phyloP scores from a whole-genome alignment of 53 echinoderm and acorn worm species.

The Astropecten irregularis region DNA sequence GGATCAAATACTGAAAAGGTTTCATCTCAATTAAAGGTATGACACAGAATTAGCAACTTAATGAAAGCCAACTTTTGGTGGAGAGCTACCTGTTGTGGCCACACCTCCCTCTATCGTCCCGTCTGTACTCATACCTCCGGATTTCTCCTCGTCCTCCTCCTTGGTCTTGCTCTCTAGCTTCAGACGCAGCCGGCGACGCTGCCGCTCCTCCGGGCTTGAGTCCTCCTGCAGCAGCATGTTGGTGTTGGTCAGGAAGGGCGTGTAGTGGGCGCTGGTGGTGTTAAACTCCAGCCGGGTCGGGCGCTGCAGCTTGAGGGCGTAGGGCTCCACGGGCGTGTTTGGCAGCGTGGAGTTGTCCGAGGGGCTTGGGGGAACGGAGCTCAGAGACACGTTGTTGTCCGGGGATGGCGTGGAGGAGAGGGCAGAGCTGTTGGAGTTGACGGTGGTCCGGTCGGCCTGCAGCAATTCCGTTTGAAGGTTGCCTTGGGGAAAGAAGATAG shows the following conservation, averaged over 20 bases:
- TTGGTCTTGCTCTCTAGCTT: conserved; percentile 30
- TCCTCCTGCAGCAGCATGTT: conserved; percentile 93
- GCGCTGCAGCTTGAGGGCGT: conserved; percentile 56
- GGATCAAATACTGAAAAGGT: too few relatives aligned
- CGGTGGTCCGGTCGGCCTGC: conserved; percentile 56
- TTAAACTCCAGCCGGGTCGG: conserved; percentile 64
- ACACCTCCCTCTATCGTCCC: too few relatives aligned
- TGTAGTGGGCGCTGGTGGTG: conserved; percentile 77
- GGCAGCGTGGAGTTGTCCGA: conserved; percentile 60
- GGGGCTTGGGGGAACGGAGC: conserved; percentile 56
- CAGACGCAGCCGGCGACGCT: conserved; percentile 16
- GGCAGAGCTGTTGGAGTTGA: conserved; percentile 68
- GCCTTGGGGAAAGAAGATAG: conserved; percentile 5
- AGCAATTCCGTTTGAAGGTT: conserved; percentile 65
- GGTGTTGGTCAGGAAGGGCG: conserved; percentile 86
- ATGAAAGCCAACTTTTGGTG: too few relatives aligned
- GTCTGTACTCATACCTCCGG: too few relatives aligned
- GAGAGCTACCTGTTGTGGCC: too few relatives aligned
- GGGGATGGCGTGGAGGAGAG: conserved; percentile 63
- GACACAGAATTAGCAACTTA: too few relatives aligned
- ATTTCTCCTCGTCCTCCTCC: conserved; percentile 25
- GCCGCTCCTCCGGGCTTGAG: conserved; percentile 84
- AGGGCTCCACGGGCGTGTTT: conserved; percentile 59
- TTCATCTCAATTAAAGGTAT: too few relatives aligned
- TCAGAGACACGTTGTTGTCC: conserved; percentile 51